phyloP scores from a whole-genome alignment of 2,888 invertebrate genomes.

The Mythimna ferrago region DNA sequence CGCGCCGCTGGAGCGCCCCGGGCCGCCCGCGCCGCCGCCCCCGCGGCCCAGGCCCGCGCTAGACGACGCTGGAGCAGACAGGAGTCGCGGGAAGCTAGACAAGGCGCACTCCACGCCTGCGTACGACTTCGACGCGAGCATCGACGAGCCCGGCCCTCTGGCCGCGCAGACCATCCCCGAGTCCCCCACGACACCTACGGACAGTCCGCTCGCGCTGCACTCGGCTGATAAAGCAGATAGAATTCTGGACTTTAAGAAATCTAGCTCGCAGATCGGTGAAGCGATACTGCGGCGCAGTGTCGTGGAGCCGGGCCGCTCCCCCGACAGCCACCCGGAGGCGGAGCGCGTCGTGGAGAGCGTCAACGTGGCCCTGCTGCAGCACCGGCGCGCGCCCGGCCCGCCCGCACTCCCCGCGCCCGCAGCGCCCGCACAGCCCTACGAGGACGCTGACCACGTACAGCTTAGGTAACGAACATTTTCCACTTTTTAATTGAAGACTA shows the following conservation, averaged over 20 bases:
- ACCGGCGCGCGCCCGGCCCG: slow-evolving; percentile 50
- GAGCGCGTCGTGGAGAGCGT: slow-evolving; percentile 76
- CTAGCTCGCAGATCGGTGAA: slow-evolving; percentile 80
- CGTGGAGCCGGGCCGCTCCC: slow-evolving; percentile 28
- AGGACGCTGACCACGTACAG: background rate
- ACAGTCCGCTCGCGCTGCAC: slow-evolving; percentile 76
- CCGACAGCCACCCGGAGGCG: background rate
- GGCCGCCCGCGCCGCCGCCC: slow-evolving; percentile 39
- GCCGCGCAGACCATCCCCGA: slow-evolving; percentile 80
- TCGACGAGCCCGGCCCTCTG: slow-evolving; percentile 65
- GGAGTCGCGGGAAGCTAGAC: slow-evolving; percentile 90
- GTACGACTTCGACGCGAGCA: slow-evolving; percentile 91
- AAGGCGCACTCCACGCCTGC: slow-evolving; percentile 96
- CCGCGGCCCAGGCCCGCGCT: background rate
- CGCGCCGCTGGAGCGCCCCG: slow-evolving; percentile 52
- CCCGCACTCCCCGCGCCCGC: too few species aligned
- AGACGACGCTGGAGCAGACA: slow-evolving; percentile 56
- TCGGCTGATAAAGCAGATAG: slow-evolving; percentile 78
- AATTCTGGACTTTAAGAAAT: slow-evolving; percentile 84
- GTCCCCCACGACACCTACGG: slow-evolving; percentile 77
- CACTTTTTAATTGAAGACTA: background rate
- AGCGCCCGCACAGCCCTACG: background rate
- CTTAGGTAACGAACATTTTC: slow-evolving; percentile 1
- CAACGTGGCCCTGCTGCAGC: slow-evolving; percentile 79
- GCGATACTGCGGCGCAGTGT: slow-evolving; percentile 72